Evolutionary conservation across 2,797 vertebrate species (phyloP), one percentile per base, ranked within the genome.

Genomic region (Amblyopsis hoosieri): DNA sequence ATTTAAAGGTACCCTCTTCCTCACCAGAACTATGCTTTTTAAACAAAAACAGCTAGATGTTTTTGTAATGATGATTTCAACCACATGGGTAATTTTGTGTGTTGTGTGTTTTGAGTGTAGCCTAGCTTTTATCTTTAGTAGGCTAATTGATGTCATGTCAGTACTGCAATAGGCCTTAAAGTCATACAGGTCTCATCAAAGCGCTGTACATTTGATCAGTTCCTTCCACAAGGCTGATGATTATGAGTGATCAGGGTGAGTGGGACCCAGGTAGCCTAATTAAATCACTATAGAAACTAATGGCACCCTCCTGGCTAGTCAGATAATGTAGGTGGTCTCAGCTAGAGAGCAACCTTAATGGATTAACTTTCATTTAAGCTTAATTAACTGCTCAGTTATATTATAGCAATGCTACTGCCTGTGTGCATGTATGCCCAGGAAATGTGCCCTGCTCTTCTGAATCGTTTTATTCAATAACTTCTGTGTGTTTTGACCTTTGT

Each of bases 221-320:
- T 19, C 19, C 13, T 15, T 52, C 15, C n/a, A 56, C 33, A 17
- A 48, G 8, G 45, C n/a, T 47, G 12, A 58, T 12, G 13, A 47
- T 50, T 17, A 17, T 42, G 31, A 13, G 2, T 52, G 31, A 42
- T 61, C 47, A 17, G 10, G 1, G 13, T 42, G 23, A 29, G 23
- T 29, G 23, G 23, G 23, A 51, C 46, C 31, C 52, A 29, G 19
- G 29, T 33, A 29, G 14, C 37, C 33, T 11, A 33, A 54, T 54
- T 37, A 53, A 58, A n/a, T 59, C 49, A 31, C 45, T 49, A 58
- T 58, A 52, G 54, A 62, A 33, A 63, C 49, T 53, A 52, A 57
- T 52, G 37, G 11, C 13, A 37, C 19, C 17, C 14, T 19, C 33
- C 23, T 52, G 11, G 54, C 54, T 31, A 6, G 51, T 54, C 50